phyloP scores from a whole-genome alignment of 2,797 vertebrate genomes.

The Thunnus albacares region DNA sequence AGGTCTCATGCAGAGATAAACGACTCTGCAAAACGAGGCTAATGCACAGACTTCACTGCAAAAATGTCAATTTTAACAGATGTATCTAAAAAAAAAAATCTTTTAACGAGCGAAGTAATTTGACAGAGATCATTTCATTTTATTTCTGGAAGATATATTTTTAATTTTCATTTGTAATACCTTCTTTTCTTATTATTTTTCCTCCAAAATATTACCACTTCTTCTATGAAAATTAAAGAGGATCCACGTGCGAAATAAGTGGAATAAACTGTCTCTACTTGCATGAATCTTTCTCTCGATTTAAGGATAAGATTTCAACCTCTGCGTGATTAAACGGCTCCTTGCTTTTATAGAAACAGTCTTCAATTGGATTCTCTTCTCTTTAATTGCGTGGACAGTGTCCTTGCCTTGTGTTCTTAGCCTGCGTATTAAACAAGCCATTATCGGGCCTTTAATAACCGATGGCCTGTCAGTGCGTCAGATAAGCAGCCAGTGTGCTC shows the following conservation, averaged over 20 bases:
- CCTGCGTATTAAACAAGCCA: conserved; percentile 78
- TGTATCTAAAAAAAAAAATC: background rate
- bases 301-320: conserved; percentile 1
- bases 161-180: background rate
- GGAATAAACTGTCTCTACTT: background rate
- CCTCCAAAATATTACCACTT: background rate
- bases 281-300: background rate
- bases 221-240: background rate
- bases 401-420: conserved; percentile 71
- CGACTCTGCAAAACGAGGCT: background rate
- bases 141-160: background rate
- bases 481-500: conserved; percentile 71
- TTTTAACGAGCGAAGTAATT: background rate
- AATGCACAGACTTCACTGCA: background rate
- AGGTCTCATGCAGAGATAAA: background rate
- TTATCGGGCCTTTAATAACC: conserved; percentile 80
- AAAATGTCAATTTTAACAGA: background rate
- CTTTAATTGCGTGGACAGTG: conserved; percentile 66
- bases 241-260: background rate
- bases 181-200: background rate
- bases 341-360: conserved; percentile 10
- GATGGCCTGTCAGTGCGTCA: conserved; percentile 75
- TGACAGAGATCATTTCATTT: background rate
- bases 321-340: conserved; percentile 19
- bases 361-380: conserved; percentile 33